phyloP scores from a whole-genome alignment of 2,113 vertebrate species.

The Heterotilapia buettikoferi region DNA sequence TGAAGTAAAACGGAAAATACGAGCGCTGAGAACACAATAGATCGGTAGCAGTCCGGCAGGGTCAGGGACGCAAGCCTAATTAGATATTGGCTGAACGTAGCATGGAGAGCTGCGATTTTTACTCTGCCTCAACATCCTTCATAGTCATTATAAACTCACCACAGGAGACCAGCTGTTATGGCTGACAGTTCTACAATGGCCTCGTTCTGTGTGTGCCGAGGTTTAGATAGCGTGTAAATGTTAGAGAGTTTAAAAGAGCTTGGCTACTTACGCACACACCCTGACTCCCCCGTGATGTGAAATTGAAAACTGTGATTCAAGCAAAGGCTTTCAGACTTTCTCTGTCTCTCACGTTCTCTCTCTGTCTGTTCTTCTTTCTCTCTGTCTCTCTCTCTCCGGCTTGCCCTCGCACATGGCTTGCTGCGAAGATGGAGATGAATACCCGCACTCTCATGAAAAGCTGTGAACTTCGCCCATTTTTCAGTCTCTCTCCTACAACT shows the following conservation, averaged over 20 bases:
- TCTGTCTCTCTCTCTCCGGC: background rate
- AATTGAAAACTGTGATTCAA: conserved; percentile 40
- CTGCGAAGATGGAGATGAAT: conserved; percentile 14
- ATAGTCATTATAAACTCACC: conserved; percentile 45
- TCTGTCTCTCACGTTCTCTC: background rate
- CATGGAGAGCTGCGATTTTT: conserved; percentile 1
- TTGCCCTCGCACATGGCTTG: background rate
- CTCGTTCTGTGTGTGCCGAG: background rate
- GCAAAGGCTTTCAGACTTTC: conserved; percentile 7
- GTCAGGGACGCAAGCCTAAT: conserved; percentile 20
- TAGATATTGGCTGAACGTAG: conserved; percentile 21
- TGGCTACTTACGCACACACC: background rate
- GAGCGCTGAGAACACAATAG: background rate
- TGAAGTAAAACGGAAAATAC: background rate
- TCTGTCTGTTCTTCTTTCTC: background rate
- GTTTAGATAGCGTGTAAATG: conserved; percentile 6
- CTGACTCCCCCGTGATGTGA: conserved; percentile 28
- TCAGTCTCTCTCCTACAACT: background rate
- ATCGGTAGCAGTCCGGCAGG: background rate
- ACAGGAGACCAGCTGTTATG: conserved; percentile 26
- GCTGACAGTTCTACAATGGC: conserved; percentile 19
- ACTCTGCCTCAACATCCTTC: conserved; percentile 29
- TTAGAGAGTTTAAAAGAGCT: conserved; percentile 23
- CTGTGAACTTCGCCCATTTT: conserved; percentile 1
- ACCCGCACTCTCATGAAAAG: background rate